Conservation (phyloP, 2,797 vertebrate species). For the Taenioides sp. region DNA sequence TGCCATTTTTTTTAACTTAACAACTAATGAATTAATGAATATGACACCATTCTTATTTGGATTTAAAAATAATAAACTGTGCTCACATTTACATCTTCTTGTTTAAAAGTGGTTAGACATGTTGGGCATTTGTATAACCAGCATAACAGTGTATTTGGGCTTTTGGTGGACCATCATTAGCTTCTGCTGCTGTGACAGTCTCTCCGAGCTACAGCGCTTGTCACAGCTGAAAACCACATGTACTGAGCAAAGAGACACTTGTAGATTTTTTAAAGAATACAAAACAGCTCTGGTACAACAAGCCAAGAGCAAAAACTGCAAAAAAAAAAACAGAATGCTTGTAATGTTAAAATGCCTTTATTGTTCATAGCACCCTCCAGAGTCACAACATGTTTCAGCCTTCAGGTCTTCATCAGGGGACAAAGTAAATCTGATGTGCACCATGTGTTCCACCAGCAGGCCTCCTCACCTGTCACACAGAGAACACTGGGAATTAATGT, state of each 20-base stretch:
- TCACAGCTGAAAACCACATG: background rate
- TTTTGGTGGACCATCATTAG: constrained; percentile 4
- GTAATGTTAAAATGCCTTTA: too few species aligned
- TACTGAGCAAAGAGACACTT: background rate
- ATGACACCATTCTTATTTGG: background rate
- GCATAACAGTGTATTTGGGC: background rate
- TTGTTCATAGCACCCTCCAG: too few species aligned
- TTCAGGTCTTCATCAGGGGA: background rate
- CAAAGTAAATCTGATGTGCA: background rate
- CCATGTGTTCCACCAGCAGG: background rate
- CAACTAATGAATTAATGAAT: background rate
- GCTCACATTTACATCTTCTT: background rate
- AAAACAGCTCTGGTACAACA: too few species aligned
- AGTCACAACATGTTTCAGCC: background rate
- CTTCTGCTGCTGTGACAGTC: constrained; percentile 1
- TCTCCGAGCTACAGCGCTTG: background rate
- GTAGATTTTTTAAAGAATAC: too few species aligned
- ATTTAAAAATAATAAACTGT: background rate
- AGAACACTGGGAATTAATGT: background rate
- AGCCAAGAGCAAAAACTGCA: too few species aligned
- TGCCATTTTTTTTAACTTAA: background rate
- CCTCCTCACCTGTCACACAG: background rate
- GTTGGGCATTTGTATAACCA: background rate
- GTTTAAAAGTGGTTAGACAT: background rate
- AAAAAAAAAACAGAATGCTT: too few species aligned